These are phyloP conservation scores for Palaemon carinicauda DNA, from an alignment of 1,140 invertebrate genomes.

Conservation along the genomic window DNA sequence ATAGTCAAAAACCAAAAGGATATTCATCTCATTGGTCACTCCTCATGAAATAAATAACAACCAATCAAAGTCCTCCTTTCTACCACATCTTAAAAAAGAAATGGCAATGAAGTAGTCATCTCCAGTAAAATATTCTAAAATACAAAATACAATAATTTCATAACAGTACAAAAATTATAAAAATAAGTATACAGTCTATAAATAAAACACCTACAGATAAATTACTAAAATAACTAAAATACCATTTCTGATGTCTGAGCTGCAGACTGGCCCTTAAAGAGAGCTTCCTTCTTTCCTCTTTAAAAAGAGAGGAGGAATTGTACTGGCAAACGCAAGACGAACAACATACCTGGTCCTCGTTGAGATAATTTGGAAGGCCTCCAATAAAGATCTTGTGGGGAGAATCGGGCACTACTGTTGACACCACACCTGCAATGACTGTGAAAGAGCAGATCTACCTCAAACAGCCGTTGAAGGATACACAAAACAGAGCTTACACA, in stretches of 20 bases:
- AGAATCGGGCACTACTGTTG: conserved; percentile 93
- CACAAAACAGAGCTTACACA: no score
- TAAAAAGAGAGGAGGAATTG: neutral
- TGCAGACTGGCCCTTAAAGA: neutral
- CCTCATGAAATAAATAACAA: no score
- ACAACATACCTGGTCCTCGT: conserved; percentile 88
- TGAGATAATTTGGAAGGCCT: conserved; percentile 97
- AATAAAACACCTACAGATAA: neutral
- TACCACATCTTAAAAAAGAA: no score
- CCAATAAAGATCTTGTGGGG: conserved; percentile 99
- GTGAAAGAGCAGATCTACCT: conserved; percentile 38
- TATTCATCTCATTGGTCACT: no score
- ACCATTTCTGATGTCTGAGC: neutral
- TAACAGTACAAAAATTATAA: no score
- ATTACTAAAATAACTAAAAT: neutral
- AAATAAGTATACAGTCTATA: no score
- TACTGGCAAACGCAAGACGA: conserved; percentile 11
- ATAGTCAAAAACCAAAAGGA: no score
- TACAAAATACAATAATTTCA: no score
- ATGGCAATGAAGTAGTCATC: no score
- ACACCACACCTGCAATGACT: conserved; percentile 73
- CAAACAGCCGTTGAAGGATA: no score
- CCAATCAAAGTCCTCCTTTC: no score
- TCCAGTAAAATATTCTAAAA: no score
- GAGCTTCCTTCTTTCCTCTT: conserved; percentile 13